These are phyloP conservation scores for Mastomys natalensis DNA, from an alignment of 2,113 vertebrate species.

Conservation along the genomic window DNA sequence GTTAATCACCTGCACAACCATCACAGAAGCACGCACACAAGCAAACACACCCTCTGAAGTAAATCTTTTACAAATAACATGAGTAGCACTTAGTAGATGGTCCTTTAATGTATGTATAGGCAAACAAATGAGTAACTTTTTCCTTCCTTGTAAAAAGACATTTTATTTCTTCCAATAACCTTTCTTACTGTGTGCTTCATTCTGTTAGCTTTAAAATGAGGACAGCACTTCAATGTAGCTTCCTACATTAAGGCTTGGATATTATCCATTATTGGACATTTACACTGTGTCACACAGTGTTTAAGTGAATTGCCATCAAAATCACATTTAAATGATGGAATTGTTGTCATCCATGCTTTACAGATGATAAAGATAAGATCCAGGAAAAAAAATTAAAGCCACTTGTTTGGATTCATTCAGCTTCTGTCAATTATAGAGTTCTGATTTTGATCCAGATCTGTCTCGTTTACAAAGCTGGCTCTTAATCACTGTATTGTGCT, in stretches of 20 bases:
- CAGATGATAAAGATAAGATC: constrained; percentile 30
- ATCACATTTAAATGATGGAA: constrained; percentile 7
- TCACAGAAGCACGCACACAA: neutral
- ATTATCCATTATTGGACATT: neutral
- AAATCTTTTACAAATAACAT: neutral
- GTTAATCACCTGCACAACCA: fast-evolving
- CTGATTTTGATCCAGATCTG: neutral
- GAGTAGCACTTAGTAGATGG: constrained; percentile 69
- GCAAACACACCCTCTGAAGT: neutral
- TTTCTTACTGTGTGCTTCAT: neutral
- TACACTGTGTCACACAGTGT: neutral
- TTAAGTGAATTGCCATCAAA: constrained; percentile 35
- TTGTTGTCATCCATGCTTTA: constrained; percentile 5
- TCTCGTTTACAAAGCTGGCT: neutral
- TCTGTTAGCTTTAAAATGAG: neutral
- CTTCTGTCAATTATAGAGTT: neutral
- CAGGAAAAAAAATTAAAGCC: constrained; percentile 2
- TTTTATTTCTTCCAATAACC: neutral
- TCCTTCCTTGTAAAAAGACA: neutral
- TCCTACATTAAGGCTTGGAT: neutral
- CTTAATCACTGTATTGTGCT: neutral
- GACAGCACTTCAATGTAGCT: neutral
- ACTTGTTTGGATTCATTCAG: neutral
- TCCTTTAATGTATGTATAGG: constrained; percentile 66
- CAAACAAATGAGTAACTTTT: constrained; percentile 76